Evolutionary conservation across 2,113 vertebrate species (phyloP), one percentile per base, ranked within the genome.

Genomic region (Dipodomys merriami): DNA sequence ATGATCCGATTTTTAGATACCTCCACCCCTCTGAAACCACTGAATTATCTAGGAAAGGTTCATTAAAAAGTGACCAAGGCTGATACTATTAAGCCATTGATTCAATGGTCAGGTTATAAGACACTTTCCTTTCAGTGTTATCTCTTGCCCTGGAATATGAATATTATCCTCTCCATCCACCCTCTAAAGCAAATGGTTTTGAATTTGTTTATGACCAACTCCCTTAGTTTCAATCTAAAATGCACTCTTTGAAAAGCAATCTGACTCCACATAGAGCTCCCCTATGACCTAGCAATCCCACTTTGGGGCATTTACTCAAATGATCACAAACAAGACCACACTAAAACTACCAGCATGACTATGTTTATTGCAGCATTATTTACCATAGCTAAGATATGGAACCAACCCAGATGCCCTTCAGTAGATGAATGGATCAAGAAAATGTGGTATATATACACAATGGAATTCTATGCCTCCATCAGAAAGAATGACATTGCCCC

Each of bases 11-110:
- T 60, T 60, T 18, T 29, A 2, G 9, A 11, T 9, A 0, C 1
- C 0, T 1, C 4, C 12, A 35, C 29, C 4, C 23, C 1, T 22
- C 1, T 39, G 22, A 22, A 65, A 67, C 27, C n/a, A 65, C 15
- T 57, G 64, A 29, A 6, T 60, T 29, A 1, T 68, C 20, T 18
- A n/a, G 10, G n/a, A 35, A 49, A 79, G 60, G 11, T 0, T 49
- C 49, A 49, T 1, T 49, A 57, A 57, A 57, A 57, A 18, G 12
- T 57, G 53, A 2, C 53, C 6, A 53, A 68, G 22, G 5, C 19
- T 39, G 6, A 27, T 68, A 30, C 29, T 73, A 85, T 2, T 33
- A 33, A 44, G 53, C 7, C 20, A 16, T 5, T 1, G 7, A 39
- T 46, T 57, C 53, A 13, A 57, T 57, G 15, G 15, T 13, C 4